Conservation (phyloP, 2,797 vertebrate genomes). For the Cyprinodon diabolis region DNA sequence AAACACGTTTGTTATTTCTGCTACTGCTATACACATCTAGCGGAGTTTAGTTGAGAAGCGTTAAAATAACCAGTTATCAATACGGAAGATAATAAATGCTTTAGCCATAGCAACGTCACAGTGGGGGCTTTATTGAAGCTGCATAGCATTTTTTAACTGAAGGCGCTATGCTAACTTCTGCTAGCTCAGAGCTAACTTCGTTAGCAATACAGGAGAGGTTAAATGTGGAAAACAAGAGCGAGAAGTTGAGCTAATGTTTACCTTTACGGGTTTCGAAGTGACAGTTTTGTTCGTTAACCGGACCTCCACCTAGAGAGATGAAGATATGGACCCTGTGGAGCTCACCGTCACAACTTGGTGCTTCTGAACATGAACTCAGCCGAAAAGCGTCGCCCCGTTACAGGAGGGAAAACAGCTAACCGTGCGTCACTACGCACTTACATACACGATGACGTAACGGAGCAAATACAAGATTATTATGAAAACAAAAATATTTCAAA, state of each 20-base stretch:
- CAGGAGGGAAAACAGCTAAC: conserved; percentile 68
- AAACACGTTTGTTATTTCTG: not conserved
- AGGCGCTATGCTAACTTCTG: conserved; percentile 42
- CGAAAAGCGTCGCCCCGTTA: conserved; percentile 22
- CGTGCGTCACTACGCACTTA: conserved; percentile 26
- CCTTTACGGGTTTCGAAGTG: not conserved
- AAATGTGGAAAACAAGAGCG: not conserved
- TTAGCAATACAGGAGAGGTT: conserved; percentile 40
- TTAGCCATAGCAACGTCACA: fast-evolving
- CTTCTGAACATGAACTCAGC: conserved; percentile 30
- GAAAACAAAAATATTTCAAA: not conserved
- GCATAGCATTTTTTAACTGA: not conserved
- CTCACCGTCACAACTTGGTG: conserved; percentile 8
- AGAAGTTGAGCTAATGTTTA: not conserved
- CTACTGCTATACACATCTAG: too few relatives aligned
- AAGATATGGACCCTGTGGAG: not conserved
- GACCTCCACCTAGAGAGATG: not conserved
- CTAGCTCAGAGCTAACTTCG: conserved; percentile 42
- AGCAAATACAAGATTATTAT: not conserved
- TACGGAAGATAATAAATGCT: too few relatives aligned
- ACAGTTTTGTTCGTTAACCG: not conserved
- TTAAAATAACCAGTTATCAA: too few relatives aligned
- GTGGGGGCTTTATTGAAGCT: fast-evolving
- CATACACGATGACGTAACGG: conserved; percentile 26
- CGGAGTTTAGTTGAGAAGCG: not conserved